Evolutionary conservation across 2,888 invertebrate species (phyloP), one percentile per base, ranked within the genome.

Genomic region (Saturnia pavonia): DNA sequence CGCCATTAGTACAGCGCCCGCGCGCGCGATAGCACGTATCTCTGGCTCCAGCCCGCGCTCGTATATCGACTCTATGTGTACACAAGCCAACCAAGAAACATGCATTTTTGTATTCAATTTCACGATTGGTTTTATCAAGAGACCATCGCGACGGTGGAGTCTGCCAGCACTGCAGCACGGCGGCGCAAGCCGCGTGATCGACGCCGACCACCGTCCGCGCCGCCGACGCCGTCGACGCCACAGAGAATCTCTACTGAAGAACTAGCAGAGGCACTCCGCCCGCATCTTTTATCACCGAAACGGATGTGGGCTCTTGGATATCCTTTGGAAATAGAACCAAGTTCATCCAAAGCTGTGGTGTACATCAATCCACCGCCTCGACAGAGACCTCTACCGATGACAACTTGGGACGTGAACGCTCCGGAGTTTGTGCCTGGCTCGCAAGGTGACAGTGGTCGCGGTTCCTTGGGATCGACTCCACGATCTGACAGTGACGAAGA

Each of bases 251-350:
- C 95, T 68, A 95, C 96, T 78, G 88, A 88, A 27, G 94, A 95
- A 74, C 84, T 97, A 78, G 94, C 91, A 66, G 88, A 91, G 68
- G 92, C 95, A 65, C 88, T 97, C 68, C 94, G 94, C 1, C 94
- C 94, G 71, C 96, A 96, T 86, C 83, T 96, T 27, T 91, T 97
- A 68, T 94, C 94, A 40, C 92, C 93, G 11, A 94, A 95, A 76
- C 94, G 96, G 73, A 91, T 97, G 87, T 92, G 95, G 77, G 94
- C 94, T 16, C 93, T 96, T 75, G 97, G 97, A 1, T 97, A 96
- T 82, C 97, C 97, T 0, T 91, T 96, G 11, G 96, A 96, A 79
- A 95, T 95, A 74, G 94, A 94, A 68, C 86, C 94, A 14, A 93
- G 94, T 75, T 95, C 95, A 2, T 95, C 95, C 57, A 94, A 94